These are phyloP conservation scores for Malurus cyaneus DNA, from an alignment of 2,113 vertebrate species.

Conservation along the genomic window DNA sequence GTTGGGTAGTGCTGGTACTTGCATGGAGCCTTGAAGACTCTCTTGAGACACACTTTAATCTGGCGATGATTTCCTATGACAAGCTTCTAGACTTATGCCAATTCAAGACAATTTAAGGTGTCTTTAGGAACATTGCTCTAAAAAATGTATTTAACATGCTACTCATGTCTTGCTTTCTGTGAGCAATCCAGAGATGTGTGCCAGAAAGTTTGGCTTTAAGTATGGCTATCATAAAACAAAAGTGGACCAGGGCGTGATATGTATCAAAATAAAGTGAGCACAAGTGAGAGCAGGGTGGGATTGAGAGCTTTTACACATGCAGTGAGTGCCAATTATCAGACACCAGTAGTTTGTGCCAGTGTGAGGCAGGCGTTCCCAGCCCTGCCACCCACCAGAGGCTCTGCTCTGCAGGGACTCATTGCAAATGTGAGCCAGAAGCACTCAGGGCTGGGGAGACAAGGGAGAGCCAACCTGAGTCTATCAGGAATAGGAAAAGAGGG, in stretches of 20 bases:
- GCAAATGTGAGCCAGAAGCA: neutral
- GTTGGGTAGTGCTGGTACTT: neutral
- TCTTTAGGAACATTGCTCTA: neutral
- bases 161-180: neutral
- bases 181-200: neutral
- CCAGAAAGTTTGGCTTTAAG: neutral
- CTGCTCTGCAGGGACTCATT: neutral
- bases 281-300: neutral
- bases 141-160: neutral
- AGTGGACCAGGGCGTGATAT: neutral
- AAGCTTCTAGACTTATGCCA: neutral
- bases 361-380: fast-evolving
- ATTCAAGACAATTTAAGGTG: neutral
- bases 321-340: neutral
- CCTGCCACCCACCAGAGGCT: fast-evolving
- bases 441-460: fast-evolving
- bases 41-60: neutral
- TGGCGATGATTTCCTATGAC: neutral
- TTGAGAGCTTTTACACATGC: neutral
- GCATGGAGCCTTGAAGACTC: neutral
- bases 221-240: neutral
- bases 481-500: neutral
- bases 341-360: neutral
- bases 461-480: neutral
- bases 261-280: neutral